Evolutionary conservation across 2,888 invertebrate species (phyloP).

Genomic region (Idaea dimidiata): DNA sequence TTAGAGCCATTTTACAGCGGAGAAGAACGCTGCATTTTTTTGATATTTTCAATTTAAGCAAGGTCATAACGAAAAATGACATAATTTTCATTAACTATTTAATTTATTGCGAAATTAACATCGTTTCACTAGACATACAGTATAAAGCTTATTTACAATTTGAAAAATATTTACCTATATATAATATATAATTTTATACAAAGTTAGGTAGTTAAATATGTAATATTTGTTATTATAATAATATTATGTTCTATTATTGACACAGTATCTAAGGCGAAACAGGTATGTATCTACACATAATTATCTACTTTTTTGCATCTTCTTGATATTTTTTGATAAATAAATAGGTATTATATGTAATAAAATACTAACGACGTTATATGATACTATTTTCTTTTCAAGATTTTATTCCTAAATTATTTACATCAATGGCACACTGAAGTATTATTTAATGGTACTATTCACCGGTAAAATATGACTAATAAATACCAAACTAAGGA

Average conservation of each 20-base stretch:
- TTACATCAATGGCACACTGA: neutral
- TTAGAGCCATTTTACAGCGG: too few species aligned
- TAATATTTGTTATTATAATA: conserved; percentile 6
- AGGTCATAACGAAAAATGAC: conserved; percentile 3
- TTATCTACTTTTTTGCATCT: neutral
- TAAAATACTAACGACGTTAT: neutral
- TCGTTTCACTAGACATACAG: conserved; percentile 40
- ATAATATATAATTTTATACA: neutral
- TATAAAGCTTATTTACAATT: conserved; percentile 56
- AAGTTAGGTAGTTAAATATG: conserved; percentile 2
- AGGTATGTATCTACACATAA: conserved; percentile 21
- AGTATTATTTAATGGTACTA: neutral
- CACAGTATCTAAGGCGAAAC: conserved; percentile 53
- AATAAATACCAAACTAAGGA: neutral
- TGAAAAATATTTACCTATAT: conserved; percentile 23
- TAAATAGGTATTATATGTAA: neutral
- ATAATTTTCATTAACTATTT: conserved; percentile 36
- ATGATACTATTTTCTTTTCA: conserved; percentile 7
- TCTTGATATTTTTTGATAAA: neutral
- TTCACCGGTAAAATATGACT: neutral
- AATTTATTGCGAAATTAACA: conserved; percentile 42
- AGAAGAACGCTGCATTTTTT: too few species aligned
- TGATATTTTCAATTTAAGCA: too few species aligned
- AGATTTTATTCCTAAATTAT: neutral
- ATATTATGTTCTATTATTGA: conserved; percentile 41